These are phyloP conservation scores for Lamellibrachia columna DNA, from an alignment of 2,888 invertebrate genomes.

Conservation along the genomic window DNA sequence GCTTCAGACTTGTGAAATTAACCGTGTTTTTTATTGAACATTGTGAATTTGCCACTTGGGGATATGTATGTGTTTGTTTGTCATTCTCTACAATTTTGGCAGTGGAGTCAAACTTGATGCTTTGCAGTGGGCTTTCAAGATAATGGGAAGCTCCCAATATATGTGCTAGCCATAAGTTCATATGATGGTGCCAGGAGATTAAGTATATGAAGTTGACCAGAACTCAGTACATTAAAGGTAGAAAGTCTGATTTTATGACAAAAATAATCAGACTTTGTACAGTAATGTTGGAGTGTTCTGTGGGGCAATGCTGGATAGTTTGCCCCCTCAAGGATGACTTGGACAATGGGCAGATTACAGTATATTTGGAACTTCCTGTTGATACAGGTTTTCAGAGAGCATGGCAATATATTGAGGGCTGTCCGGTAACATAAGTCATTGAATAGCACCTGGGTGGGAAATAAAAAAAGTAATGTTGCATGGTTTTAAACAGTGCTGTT, in stretches of 20 bases:
- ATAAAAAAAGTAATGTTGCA: background rate
- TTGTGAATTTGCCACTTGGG: conserved; percentile 9
- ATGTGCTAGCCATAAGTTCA: background rate
- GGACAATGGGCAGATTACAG: background rate
- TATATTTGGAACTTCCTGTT: background rate
- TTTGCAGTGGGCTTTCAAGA: background rate
- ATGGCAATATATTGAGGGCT: background rate
- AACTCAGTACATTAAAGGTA: background rate
- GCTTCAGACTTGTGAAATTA: background rate
- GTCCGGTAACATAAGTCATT: background rate
- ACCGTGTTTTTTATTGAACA: background rate
- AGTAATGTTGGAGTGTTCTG: no score
- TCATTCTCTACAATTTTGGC: background rate
- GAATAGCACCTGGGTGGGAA: background rate
- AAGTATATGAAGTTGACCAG: background rate
- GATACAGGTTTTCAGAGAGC: background rate
- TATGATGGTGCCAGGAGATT: background rate
- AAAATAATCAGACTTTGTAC: no score
- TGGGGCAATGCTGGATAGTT: no score
- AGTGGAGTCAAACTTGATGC: background rate
- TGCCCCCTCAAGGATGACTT: background rate
- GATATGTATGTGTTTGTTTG: background rate
- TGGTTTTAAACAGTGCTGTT: no score
- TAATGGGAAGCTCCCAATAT: background rate
- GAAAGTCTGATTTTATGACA: background rate